Evolutionary conservation across 2,797 vertebrate species (phyloP), one percentile per base, ranked within the genome.

Genomic region (Tiaroga cobitis): DNA sequence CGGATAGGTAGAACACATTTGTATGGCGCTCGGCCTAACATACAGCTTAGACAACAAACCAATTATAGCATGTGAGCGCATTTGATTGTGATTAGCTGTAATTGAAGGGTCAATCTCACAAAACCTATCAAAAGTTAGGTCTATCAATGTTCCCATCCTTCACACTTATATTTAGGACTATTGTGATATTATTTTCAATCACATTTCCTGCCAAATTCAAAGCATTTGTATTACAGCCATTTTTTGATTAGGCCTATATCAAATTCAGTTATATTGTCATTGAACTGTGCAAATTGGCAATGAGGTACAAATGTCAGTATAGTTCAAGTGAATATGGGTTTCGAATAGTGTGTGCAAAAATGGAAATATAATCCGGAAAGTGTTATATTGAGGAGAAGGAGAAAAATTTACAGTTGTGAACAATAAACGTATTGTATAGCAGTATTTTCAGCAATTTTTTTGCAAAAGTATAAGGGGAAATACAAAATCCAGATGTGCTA

Each of bases 1-100:
- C 32, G 34, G 75, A 34, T 21, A 86, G 32, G 82, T 78, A 54
- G 43, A 49, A 65, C 67, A 34, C 46, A 56, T 79, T 54, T 77
- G 74, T 56, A 67, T 37, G 16, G 37, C 1, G 68, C 19, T 21
- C 11, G 24, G 19, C 41, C 8, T 69, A 51, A 74, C 19, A 80
- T 37, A 41, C 70, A 32, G n/a, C 51, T 72, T 43, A 41, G 18
- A 19, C 49, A 8, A 29, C 80, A 81, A 72, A 16, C 13, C 24
- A 43, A 43, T 43, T 49, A 54, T 74, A 67, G n/a, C 65, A 39
- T n/a, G 26, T 63, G 10, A 54, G 63, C 24, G 5, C 15, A 49
- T 69, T 69, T 70, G 32, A 51, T 39, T 29, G 34, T 70, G 68
- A 56, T 70, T 54, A 26, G 32, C 19, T n/a, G 29, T 51, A 49